Evolutionary conservation across 2,797 vertebrate species (phyloP), one percentile per base, ranked within the genome.

Genomic region (Pangasius macronema): DNA sequence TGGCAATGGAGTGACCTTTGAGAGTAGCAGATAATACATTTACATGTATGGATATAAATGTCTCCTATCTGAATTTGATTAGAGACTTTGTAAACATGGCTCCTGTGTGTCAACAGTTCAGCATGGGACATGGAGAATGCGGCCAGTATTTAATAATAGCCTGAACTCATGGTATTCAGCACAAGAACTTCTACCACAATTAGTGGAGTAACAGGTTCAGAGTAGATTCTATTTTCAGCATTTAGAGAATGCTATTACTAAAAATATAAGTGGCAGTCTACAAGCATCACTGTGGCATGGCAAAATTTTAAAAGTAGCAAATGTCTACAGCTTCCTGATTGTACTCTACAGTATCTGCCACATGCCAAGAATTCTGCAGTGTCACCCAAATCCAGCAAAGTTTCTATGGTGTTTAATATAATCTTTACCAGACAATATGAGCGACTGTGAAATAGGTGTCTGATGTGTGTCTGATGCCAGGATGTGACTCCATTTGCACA

Each of bases 11-110:
- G 42, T 81, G 55, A 81, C 77, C 77, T 81, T 81, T 81, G 10
- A 81, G 77, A 59, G 36, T 36, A 81, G 76, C 53, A 80, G 33
- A 80, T 80, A 57, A 80, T 80, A 81, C 8, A 81, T 61, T 59
- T 81, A 61, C 55, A 59, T 61, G 11, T 24, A 80, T 80, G 30
- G 77, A 59, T 59, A 80, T 55, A 80, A 81, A 81, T 81, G 36
- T 13, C 77, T 39, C 33, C 55, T 81, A 20, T 59, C 53, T 42
- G 22, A 81, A 81, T 81, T 36, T 81, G 14, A 81, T 81, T 59
- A 42, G 53, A 80, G 5, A 39, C 18, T 36, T 24, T 77, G 77
- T 80, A 80, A 80, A 59, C 77, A 80, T 59, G 33, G 55, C 33
- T 59, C 53, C 53, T 80, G 53, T 59, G 49, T 33, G 22, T 55